Conservation (phyloP, 1,140 invertebrate species). For the Nymphalis io region DNA sequence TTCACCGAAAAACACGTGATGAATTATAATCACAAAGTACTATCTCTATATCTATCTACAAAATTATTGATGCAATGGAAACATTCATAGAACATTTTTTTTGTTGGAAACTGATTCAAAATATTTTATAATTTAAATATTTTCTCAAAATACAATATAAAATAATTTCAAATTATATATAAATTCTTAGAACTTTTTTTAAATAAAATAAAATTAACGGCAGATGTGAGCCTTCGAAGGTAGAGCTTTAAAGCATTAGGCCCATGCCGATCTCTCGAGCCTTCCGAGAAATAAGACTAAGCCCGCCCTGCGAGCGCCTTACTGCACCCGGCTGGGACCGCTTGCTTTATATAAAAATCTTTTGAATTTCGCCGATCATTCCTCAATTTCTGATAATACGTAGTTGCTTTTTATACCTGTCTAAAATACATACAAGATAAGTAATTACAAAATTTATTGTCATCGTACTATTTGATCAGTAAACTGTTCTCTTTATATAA, state of each 20-base stretch:
- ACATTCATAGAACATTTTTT: too few species aligned
- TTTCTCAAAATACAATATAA: too few species aligned
- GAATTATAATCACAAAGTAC: too few species aligned
- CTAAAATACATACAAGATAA: not conserved
- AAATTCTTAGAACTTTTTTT: conserved; percentile 49
- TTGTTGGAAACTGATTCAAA: too few species aligned
- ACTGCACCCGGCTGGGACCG: conserved; percentile 49
- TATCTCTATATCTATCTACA: too few species aligned
- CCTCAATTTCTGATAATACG: conserved; percentile 19
- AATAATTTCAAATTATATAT: conserved; percentile 8
- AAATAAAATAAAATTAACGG: conserved; percentile 65
- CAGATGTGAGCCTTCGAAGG: conserved; percentile 66
- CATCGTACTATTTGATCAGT: too few species aligned
- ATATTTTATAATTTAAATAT: too few species aligned
- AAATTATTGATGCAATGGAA: too few species aligned
- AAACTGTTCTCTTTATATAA: too few species aligned
- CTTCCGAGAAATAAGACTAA: conserved; percentile 67
- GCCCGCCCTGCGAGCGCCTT: conserved; percentile 47
- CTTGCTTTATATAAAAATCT: conserved; percentile 55
- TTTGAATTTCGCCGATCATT: conserved; percentile 68
- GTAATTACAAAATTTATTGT: not conserved
- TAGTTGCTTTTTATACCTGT: conserved; percentile 22
- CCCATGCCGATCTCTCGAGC: conserved; percentile 54
- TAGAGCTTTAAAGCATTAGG: conserved; percentile 54
- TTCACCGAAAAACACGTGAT: too few species aligned